These are phyloP conservation scores for Masnerella sp. DNA, from an alignment of 2,888 invertebrate species.

Conservation along the genomic window DNA sequence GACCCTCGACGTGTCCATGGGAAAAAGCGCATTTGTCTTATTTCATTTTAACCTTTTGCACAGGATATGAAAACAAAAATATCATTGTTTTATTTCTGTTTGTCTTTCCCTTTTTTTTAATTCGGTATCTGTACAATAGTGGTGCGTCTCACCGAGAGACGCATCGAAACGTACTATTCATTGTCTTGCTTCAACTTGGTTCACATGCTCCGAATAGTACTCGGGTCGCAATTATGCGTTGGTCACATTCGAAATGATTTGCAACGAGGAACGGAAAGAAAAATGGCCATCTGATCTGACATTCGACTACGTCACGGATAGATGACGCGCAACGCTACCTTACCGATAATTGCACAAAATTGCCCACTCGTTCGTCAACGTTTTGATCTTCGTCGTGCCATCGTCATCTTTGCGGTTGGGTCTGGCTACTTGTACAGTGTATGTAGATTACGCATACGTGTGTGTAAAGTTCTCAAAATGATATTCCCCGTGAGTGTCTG, in stretches of 20 bases:
- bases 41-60: slow-evolving; percentile 9
- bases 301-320: slow-evolving; percentile 61
- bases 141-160: too few relatives aligned
- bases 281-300: slow-evolving; percentile 59
- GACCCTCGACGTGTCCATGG: slow-evolving; percentile 29
- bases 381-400: slow-evolving; percentile 14
- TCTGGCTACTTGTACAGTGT: slow-evolving; percentile 24
- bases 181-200: too few relatives aligned
- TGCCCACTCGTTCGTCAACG: slow-evolving; percentile 11
- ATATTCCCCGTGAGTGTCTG: slow-evolving; percentile 43
- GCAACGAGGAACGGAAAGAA: slow-evolving; percentile 64
- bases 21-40: slow-evolving; percentile 49
- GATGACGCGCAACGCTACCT: slow-evolving; percentile 61
- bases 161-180: too few relatives aligned
- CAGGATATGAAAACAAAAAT: slow-evolving; percentile 57
- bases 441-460: slow-evolving; percentile 40
- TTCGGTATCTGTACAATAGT: slow-evolving; percentile 61
- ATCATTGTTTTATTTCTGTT: slow-evolving; percentile 33
- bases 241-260: slow-evolving; percentile 19
- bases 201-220: slow-evolving; percentile 31
- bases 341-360: slow-evolving; percentile 51
- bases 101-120: slow-evolving; percentile 54
- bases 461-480: slow-evolving; percentile 54
- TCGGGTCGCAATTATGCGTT: slow-evolving; percentile 6
- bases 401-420: too few relatives aligned